Evolutionary conservation across 1,140 invertebrate genomes (phyloP).

Genomic region (Drosophila orosa): DNA sequence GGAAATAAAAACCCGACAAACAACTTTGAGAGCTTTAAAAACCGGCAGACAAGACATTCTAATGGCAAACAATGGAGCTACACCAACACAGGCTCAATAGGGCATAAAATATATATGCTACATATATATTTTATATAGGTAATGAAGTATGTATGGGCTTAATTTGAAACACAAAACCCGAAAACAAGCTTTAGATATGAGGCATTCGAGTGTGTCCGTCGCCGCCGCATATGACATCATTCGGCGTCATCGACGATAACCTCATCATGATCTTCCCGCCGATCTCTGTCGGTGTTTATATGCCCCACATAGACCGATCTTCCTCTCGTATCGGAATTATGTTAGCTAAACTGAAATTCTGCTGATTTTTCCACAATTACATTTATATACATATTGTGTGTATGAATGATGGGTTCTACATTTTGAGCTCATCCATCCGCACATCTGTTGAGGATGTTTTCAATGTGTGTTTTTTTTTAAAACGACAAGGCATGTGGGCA

Average conservation of each 20-base stretch:
- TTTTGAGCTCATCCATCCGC: conserved; percentile 51
- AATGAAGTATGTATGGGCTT: conserved; percentile 23
- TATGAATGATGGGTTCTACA: conserved; percentile 26
- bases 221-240: conserved; percentile 73
- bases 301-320: conserved; percentile 25
- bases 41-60: conserved; percentile 69
- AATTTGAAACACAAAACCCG: conserved; percentile 71
- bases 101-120: conserved; percentile 17
- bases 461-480: conserved; percentile 33
- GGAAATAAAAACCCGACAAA: conserved; percentile 66
- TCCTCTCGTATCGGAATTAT: conserved; percentile 30
- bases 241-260: conserved; percentile 61
- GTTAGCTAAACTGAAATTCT: conserved; percentile 42
- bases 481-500: conserved; percentile 38
- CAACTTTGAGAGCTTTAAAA: conserved; percentile 63
- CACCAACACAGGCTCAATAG: conserved; percentile 33
- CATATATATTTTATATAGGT: conserved; percentile 34
- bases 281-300: conserved; percentile 32
- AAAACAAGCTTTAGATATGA: conserved; percentile 60
- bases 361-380: conserved; percentile 47
- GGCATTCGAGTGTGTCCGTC: conserved; percentile 69
- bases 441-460: conserved; percentile 65
- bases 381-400: conserved; percentile 2
- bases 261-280: conserved; percentile 46
- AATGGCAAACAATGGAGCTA: conserved; percentile 70